phyloP scores from a whole-genome alignment of 2,797 vertebrate species.

The Tapera naevia region DNA sequence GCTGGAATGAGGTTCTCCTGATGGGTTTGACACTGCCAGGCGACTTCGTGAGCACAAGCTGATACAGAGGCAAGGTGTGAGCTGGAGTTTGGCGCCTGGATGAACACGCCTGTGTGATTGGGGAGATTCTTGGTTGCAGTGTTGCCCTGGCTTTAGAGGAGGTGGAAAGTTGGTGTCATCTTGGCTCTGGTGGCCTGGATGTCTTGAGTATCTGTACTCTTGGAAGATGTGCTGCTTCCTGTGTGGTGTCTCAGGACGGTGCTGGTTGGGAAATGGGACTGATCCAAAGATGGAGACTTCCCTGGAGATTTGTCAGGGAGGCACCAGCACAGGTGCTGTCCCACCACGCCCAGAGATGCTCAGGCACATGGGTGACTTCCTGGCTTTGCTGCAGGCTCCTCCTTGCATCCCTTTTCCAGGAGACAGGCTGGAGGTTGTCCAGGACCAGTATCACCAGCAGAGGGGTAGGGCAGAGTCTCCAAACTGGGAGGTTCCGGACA shows the following conservation, averaged over 20 bases:
- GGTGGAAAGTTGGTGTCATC: background rate
- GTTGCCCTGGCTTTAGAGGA: background rate
- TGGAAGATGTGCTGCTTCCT: rapidly evolving
- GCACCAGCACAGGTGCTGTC: background rate
- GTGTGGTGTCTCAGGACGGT: rapidly evolving
- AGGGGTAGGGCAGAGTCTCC: background rate
- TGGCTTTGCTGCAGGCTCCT: background rate
- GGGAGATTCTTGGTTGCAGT: background rate
- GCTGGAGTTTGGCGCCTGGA: background rate
- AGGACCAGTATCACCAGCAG: background rate
- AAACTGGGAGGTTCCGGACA: background rate
- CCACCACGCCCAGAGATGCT: background rate
- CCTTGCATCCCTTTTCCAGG: background rate
- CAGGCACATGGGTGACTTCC: background rate
- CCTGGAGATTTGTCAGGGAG: background rate
- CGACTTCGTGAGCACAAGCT: background rate
- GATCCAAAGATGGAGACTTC: background rate
- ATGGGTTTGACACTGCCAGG: background rate
- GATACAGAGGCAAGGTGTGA: background rate
- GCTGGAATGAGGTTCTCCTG: background rate
- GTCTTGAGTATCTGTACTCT: background rate
- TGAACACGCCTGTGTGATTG: background rate
- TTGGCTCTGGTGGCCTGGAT: background rate
- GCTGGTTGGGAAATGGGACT: background rate
- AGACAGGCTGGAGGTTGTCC: background rate